A percentile compares a stretch with the other conserved stretches of the same genome.
Conservation (phyloP, 2,888 invertebrate species). For the Plusia festucae region DNA sequence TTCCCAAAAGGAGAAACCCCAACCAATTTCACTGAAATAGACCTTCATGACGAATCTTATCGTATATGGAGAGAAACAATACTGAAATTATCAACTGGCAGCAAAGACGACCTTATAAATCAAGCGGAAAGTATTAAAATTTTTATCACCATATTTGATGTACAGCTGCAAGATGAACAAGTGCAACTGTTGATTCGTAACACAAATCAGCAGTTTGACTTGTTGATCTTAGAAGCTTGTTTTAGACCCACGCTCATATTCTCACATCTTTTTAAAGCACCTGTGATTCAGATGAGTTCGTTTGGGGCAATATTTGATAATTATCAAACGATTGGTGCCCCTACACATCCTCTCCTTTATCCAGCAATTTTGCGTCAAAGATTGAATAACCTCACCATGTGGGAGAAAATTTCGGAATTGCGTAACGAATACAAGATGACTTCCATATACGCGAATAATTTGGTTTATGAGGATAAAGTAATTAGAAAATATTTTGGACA, state of each 20-base stretch:
- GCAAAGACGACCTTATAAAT: constrained; percentile 27
- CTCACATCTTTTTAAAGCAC: constrained; percentile 58
- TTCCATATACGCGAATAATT: not conserved
- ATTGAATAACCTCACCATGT: constrained; percentile 58
- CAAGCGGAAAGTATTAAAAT: constrained; percentile 14
- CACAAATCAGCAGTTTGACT: constrained; percentile 61
- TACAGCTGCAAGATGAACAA: constrained; percentile 37
- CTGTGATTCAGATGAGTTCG: constrained; percentile 68
- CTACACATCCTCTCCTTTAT: constrained; percentile 65
- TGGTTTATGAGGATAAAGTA: constrained; percentile 29
- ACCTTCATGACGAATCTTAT: constrained; percentile 71
- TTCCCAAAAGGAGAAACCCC: constrained; percentile 65
- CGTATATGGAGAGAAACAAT: constrained; percentile 39
- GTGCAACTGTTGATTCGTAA: constrained; percentile 57
- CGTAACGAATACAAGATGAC: constrained; percentile 42
- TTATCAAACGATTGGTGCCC: constrained; percentile 59
- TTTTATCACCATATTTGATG: constrained; percentile 37
- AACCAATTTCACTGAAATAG: constrained; percentile 78
- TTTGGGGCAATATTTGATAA: constrained; percentile 53
- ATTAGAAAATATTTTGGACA: constrained; percentile 53
- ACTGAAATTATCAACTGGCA: not conserved
- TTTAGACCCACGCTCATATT: constrained; percentile 48
- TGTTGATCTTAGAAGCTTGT: constrained; percentile 63
- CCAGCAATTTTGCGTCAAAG: constrained; percentile 51
- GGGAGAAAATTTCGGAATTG: constrained; percentile 62